Percentiles rank a stretch among this genome's conserved stretches.
These are phyloP conservation scores for Manacus vitellinus DNA, from an alignment of 2,113 vertebrate genomes.

Conservation along the genomic window DNA sequence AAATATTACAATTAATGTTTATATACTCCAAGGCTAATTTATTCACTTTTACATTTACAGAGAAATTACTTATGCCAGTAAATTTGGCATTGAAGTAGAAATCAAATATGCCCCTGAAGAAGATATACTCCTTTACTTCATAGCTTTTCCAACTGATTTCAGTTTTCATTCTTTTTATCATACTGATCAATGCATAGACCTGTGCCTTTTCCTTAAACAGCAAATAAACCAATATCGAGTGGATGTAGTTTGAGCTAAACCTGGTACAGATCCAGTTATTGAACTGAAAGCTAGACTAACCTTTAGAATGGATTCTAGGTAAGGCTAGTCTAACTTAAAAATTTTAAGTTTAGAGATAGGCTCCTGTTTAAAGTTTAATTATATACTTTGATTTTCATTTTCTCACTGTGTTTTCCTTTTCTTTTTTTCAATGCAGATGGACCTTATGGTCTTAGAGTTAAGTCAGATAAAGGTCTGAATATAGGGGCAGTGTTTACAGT, in stretches of 20 bases:
- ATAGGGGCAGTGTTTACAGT: conserved; percentile 89
- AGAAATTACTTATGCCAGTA: neutral
- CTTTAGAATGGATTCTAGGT: no score
- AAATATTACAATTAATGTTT: neutral
- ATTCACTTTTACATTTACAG: neutral
- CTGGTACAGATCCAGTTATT: neutral
- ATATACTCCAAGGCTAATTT: neutral
- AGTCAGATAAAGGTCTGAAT: conserved; percentile 85
- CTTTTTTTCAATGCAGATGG: conserved; percentile 81
- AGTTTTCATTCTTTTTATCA: neutral
- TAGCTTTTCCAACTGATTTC: neutral
- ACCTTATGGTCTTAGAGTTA: conserved; percentile 91
- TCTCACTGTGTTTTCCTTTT: neutral
- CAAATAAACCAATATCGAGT: neutral
- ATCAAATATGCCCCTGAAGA: neutral
- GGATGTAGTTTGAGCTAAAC: neutral
- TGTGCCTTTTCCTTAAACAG: neutral
- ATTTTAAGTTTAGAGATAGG: neutral
- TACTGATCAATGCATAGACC: neutral
- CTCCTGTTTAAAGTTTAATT: neutral
- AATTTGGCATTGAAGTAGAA: neutral
- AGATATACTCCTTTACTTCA: neutral
- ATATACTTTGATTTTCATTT: neutral
- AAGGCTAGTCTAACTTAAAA: neutral
- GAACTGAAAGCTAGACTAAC: neutral